Evolutionary conservation across 2,113 vertebrate species (phyloP), one percentile per base, ranked within the genome.

Genomic region (Carettochelys insculpta): DNA sequence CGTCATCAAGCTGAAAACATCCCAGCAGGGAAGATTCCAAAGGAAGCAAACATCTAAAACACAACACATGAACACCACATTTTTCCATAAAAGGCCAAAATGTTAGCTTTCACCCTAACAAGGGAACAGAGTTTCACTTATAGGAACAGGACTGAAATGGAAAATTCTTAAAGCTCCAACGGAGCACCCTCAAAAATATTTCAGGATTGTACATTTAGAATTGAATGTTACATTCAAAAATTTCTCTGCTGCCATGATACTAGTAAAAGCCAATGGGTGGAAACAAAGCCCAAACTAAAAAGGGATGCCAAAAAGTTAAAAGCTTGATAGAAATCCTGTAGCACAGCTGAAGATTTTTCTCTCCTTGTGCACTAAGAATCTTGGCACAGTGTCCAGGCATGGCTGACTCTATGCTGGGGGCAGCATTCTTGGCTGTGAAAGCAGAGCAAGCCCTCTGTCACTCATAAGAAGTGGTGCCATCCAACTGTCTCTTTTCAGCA

Each of bases 401-500:
- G 97, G 97, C 88, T 96, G 92, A 97, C 85, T 89, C 97, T 96
- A 98, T 87, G 97, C 98, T 97, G 98, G 98, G 97, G 98, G 96
- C 94, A 85, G 88, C 96, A 24, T 97, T 98, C 97, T 98, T 97
- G 98, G 98, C 98, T 98, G 98, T 94, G 98, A 97, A 98, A 98
- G 97, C 97, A 96, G 98, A 98, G 97, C 98, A 58, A 98, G 98
- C 98, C 98, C 99, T 99, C 98, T 99, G 99, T 98, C 99, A 98
- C 98, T 99, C 99, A 98, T 87, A 97, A 98, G 95, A 98, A 98
- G 98, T 97, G 96, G 97, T 97, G 97, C 98, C 99, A 98, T 99
- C 98, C 99, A 99, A 98, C 98, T 99, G 99, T 99, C 99, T 99
- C 98, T 98, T 99, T 97, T 95, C 97, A 77, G 99, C 98, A 99